phyloP scores from a whole-genome alignment of 2,888 invertebrate species.

The Apamea sordens region DNA sequence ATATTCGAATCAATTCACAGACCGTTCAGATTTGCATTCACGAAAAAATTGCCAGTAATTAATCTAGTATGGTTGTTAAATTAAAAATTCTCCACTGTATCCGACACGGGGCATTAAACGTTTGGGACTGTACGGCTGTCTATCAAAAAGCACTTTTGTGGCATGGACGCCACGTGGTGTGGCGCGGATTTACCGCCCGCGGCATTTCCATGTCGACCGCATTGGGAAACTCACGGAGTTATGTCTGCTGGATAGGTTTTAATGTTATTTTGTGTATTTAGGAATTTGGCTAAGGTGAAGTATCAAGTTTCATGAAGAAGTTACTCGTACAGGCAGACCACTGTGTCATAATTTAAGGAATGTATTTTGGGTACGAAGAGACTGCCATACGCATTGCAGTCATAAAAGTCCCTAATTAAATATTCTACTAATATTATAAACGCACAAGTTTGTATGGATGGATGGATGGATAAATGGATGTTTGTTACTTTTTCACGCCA shows the following conservation, averaged over 20 bases:
- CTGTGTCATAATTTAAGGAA: background rate
- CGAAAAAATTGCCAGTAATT: conserved; percentile 70
- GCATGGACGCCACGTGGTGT: conserved; percentile 80
- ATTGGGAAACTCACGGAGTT: conserved; percentile 68
- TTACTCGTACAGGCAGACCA: no score
- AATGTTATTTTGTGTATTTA: conserved; percentile 11
- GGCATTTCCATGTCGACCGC: conserved; percentile 84
- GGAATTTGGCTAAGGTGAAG: background rate
- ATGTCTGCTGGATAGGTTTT: conserved; percentile 54
- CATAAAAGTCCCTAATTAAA: no score
- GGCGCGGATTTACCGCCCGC: conserved; percentile 84
- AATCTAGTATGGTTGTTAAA: conserved; percentile 77
- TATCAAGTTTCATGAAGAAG: background rate
- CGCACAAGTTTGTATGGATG: no score
- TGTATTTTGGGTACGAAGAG: no score
- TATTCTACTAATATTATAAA: no score
- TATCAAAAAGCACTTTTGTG: conserved; percentile 87
- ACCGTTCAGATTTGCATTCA: conserved; percentile 53
- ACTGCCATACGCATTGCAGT: background rate
- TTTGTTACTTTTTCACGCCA: no score
- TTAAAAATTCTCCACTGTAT: conserved; percentile 82
- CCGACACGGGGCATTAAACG: conserved; percentile 79
- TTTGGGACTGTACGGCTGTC: conserved; percentile 81
- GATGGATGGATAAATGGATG: no score
- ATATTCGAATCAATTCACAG: conserved; percentile 61